A percentile compares a stretch with the other conserved stretches of the same genome.
These are phyloP conservation scores for Sinopyrophorus schimmeli DNA, from an alignment of 2,888 invertebrate species.

Conservation along the genomic window DNA sequence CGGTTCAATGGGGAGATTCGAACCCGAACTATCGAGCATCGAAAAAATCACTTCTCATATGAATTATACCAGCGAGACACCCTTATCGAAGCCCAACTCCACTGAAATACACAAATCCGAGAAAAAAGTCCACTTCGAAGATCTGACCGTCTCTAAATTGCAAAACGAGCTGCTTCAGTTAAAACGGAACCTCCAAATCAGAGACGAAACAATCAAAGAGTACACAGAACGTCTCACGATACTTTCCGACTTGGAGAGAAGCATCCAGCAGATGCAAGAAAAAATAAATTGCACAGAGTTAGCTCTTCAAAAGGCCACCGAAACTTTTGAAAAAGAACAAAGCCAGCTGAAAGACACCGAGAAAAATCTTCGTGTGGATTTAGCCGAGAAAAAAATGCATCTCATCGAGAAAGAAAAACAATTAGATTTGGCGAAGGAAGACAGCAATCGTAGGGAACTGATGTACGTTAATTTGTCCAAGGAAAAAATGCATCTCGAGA, in stretches of 20 bases:
- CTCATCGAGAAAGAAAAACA: slow-evolving; percentile 60
- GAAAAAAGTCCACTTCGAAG: slow-evolving; percentile 58
- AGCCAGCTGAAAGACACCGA: slow-evolving; percentile 59
- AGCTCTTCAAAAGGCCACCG: slow-evolving; percentile 57
- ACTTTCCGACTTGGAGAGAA: slow-evolving; percentile 56
- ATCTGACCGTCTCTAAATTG: slow-evolving; percentile 49
- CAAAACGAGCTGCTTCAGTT: slow-evolving; percentile 64
- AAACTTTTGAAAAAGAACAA: slow-evolving; percentile 58
- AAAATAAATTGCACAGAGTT: slow-evolving; percentile 61
- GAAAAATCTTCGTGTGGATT: slow-evolving; percentile 58
- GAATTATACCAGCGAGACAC: slow-evolving; percentile 30
- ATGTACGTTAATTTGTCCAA: slow-evolving; percentile 62
- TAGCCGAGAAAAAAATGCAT: slow-evolving; percentile 62
- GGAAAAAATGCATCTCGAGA: slow-evolving; percentile 61
- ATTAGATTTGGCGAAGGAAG: slow-evolving; percentile 60
- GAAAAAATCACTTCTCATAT: slow-evolving; percentile 37
- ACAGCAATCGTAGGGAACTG: slow-evolving; percentile 61
- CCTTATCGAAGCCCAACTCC: slow-evolving; percentile 45
- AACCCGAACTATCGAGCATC: slow-evolving; percentile 49
- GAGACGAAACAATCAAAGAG: slow-evolving; percentile 61
- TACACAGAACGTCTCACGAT: slow-evolving; percentile 62
- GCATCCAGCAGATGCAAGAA: slow-evolving; percentile 61
- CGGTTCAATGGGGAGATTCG: slow-evolving; percentile 38
- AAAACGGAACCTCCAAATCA: slow-evolving; percentile 63
- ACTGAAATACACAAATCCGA: slow-evolving; percentile 47